These are phyloP conservation scores for Charadrius vociferus DNA, from an alignment of 2,113 vertebrate species.

Conservation along the genomic window DNA sequence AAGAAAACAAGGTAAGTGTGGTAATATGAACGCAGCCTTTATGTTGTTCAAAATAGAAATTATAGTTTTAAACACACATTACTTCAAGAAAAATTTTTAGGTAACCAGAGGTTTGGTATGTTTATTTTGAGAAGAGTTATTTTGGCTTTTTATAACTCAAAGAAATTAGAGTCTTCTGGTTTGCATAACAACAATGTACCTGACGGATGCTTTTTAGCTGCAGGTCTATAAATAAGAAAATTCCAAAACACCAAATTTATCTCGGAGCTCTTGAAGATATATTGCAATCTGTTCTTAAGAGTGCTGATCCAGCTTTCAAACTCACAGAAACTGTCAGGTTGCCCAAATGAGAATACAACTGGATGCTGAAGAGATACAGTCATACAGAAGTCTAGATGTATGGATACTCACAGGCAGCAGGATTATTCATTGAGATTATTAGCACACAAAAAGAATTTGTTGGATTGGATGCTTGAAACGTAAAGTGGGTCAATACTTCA, in stretches of 20 bases:
- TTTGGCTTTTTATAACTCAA: neutral
- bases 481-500: conserved; percentile 63
- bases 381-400: neutral
- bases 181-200: conserved; percentile 31
- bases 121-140: neutral
- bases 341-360: neutral
- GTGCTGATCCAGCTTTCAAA: conserved; percentile 15
- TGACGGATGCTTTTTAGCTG: conserved; percentile 2
- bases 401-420: neutral
- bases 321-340: neutral
- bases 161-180: neutral
- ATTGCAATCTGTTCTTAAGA: conserved; percentile 35
- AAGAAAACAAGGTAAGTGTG: neutral
- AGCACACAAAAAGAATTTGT: conserved; percentile 1
- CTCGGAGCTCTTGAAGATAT: neutral
- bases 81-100: neutral
- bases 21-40: neutral
- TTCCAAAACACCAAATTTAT: neutral
- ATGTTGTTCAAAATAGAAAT: neutral
- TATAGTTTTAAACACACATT: neutral
- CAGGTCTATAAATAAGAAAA: conserved; percentile 15
- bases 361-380: neutral
- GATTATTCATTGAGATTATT: conserved; percentile 37
- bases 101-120: neutral
- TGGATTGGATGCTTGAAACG: conserved; percentile 14